These are phyloP conservation scores for Drosophila merina DNA, from an alignment of 2,888 invertebrate genomes.

Conservation along the genomic window DNA sequence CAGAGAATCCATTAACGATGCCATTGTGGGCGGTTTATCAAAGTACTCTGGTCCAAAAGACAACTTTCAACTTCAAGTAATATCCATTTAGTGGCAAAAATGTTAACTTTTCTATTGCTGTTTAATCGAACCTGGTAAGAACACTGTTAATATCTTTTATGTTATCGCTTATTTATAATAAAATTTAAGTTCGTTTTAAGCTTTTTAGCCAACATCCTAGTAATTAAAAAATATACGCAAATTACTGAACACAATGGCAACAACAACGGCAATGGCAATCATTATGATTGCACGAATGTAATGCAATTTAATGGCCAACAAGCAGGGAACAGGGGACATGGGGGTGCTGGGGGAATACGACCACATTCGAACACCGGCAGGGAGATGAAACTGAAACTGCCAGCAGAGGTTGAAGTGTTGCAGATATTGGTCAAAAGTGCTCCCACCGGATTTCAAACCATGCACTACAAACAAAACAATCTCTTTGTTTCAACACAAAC, in stretches of 20 bases:
- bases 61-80: too few relatives aligned
- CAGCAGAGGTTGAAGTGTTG: conserved; percentile 72
- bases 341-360: conserved; percentile 45
- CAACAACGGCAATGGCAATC: conserved; percentile 36
- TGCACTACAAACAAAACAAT: conserved; percentile 4
- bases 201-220: conserved; percentile 4
- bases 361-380: conserved; percentile 44
- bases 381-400: conserved; percentile 41
- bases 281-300: conserved; percentile 50
- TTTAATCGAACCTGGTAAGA: background rate
- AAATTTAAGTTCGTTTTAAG: background rate
- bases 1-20: conserved; percentile 18
- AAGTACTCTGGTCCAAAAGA: background rate
- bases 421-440: conserved; percentile 76
- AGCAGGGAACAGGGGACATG: background rate
- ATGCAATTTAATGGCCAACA: conserved; percentile 73
- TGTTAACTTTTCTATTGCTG: background rate
- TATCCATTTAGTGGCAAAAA: too few relatives aligned
- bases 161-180: too few relatives aligned
- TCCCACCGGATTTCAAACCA: conserved; percentile 28
- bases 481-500: too few relatives aligned
- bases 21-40: conserved; percentile 10
- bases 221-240: conserved; percentile 32
- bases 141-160: too few relatives aligned
- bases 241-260: conserved; percentile 54